These are phyloP conservation scores for Scleropages formosus DNA, from an alignment of 2,797 vertebrate genomes.

Conservation along the genomic window DNA sequence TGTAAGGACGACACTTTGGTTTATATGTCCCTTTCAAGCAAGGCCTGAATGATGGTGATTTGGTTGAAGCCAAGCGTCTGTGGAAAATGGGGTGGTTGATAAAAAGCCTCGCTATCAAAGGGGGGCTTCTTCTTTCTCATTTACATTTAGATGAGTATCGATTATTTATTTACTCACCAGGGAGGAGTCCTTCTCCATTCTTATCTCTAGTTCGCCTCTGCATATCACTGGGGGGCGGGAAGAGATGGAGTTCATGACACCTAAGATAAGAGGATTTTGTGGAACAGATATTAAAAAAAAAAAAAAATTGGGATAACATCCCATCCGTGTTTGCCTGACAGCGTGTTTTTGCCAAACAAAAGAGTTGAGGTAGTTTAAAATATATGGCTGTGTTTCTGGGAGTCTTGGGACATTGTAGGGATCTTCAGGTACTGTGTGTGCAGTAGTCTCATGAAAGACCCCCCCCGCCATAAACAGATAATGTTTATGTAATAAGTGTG, in stretches of 20 bases:
- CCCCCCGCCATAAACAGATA: too few relatives aligned
- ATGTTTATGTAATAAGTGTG: too few relatives aligned
- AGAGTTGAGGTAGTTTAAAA: slow-evolving; percentile 4
- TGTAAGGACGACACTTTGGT: slow-evolving; percentile 15
- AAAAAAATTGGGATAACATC: background rate
- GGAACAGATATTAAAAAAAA: slow-evolving; percentile 65
- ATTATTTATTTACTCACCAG: slow-evolving; percentile 86
- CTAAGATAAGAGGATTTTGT: slow-evolving; percentile 77
- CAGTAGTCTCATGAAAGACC: too few relatives aligned
- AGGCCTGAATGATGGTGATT: slow-evolving; percentile 78
- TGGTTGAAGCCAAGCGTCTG: slow-evolving; percentile 76
- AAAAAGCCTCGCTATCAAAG: slow-evolving; percentile 75
- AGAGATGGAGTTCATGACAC: slow-evolving; percentile 80
- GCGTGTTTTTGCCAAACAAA: slow-evolving; percentile 15
- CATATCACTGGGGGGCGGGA: slow-evolving; percentile 83
- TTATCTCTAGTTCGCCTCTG: slow-evolving; percentile 70
- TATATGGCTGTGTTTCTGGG: background rate
- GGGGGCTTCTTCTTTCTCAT: slow-evolving; percentile 79
- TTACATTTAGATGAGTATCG: slow-evolving; percentile 93
- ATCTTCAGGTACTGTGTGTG: background rate
- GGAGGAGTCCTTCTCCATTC: slow-evolving; percentile 84
- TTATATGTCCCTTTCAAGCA: slow-evolving; percentile 47
- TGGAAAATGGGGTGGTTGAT: slow-evolving; percentile 83
- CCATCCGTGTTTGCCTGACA: background rate
- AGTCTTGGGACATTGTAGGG: background rate